phyloP scores from a whole-genome alignment of 2,888 invertebrate genomes.

The Calliopum simillimum region DNA sequence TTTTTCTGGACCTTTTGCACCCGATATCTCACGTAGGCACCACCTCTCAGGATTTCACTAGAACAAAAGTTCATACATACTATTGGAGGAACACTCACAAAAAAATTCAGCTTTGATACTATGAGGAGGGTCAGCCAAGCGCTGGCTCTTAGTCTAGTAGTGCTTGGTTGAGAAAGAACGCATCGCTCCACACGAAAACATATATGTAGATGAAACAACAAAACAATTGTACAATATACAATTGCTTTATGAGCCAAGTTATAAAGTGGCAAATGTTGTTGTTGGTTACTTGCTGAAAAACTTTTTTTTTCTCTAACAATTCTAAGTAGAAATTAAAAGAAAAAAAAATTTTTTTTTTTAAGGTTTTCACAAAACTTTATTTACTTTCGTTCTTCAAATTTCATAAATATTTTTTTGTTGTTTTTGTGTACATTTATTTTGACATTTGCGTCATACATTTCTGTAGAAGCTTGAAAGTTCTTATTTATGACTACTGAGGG shows the following conservation, averaged over 20 bases:
- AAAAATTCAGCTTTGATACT: too few relatives aligned
- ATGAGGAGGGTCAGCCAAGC: too few relatives aligned
- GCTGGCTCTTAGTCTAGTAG: too few relatives aligned
- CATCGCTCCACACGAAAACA: too few relatives aligned
- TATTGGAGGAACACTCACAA: too few relatives aligned
- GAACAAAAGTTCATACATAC: too few relatives aligned
- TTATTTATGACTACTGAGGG: conserved; percentile 2
- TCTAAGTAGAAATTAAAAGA: too few relatives aligned
- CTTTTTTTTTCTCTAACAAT: too few relatives aligned
- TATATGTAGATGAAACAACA: conserved; percentile 37
- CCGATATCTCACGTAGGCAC: too few relatives aligned
- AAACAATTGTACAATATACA: conserved; percentile 49
- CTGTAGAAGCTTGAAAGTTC: not conserved
- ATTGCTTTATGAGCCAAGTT: conserved; percentile 47
- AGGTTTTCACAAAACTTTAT: not conserved
- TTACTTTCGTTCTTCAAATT: not conserved
- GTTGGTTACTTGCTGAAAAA: not conserved
- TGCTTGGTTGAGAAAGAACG: too few relatives aligned
- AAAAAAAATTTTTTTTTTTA: not conserved
- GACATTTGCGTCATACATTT: conserved; percentile 16
- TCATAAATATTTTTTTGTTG: not conserved
- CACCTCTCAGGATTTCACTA: too few relatives aligned
- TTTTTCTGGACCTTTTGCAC: too few relatives aligned
- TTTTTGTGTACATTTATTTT: not conserved
- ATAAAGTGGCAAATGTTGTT: conserved; percentile 6